A percentile compares a stretch with the other conserved stretches of the same genome.
These are phyloP conservation scores for Micronisus gabar DNA, from an alignment of 2,113 vertebrate species.

Conservation along the genomic window DNA sequence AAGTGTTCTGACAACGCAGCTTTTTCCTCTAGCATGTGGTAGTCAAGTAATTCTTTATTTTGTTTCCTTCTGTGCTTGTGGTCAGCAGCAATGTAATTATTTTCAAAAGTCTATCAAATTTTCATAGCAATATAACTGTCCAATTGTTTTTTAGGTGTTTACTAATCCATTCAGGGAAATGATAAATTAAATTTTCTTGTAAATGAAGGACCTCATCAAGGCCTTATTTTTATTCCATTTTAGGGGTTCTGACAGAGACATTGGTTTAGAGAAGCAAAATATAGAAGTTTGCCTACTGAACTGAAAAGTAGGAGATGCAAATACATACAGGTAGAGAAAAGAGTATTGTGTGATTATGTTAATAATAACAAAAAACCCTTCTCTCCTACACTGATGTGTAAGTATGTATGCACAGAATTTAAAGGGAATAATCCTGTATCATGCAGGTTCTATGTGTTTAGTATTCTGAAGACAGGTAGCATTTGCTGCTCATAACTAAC, in stretches of 20 bases:
- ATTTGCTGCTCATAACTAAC: background rate
- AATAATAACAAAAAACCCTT: background rate
- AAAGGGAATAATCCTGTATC: background rate
- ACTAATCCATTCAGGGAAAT: background rate
- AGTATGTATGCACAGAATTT: background rate
- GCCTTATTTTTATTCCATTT: background rate
- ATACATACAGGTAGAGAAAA: background rate
- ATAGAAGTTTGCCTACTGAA: background rate
- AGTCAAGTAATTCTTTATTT: background rate
- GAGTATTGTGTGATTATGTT: background rate
- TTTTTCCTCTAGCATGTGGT: background rate
- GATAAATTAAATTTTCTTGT: background rate
- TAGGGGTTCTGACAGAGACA: background rate
- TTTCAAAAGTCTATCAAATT: background rate
- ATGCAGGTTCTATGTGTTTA: background rate
- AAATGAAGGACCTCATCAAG: background rate
- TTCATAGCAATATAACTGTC: background rate
- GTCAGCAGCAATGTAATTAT: background rate
- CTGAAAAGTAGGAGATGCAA: background rate
- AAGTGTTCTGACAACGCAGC: background rate
- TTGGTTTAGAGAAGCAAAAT: background rate
- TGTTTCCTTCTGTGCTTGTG: background rate
- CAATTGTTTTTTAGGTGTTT: background rate
- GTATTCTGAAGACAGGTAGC: background rate
- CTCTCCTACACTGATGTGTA: fast-evolving